Evolutionary conservation across 2,797 vertebrate genomes (phyloP), one percentile per base, ranked within the genome.

Genomic region (Pangasius djambal): DNA sequence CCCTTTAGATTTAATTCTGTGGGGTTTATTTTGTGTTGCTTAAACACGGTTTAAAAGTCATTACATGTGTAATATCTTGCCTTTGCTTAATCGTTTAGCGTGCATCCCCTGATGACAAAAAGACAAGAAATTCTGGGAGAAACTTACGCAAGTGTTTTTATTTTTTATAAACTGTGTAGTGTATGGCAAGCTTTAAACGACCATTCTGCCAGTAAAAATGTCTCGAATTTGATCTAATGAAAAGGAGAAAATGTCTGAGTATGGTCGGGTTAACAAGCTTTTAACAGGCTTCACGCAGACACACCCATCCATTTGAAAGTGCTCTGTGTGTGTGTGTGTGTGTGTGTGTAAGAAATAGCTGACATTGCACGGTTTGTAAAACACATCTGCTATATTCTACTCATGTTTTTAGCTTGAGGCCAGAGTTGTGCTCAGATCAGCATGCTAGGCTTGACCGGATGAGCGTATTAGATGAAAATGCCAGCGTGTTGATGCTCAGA

Each of bases 341-440:
- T 82, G 83, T 84, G 86, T 72, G 84, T 31, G 50, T 31, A 52
- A 72, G 65, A 65, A 84, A 85, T 63, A 34, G 83, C 82, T 84
- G 88, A 91, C 84, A 90, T 90, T 55, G 89, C 90, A 91, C 93
- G 92, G 91, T 40, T 82, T n/a, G 57, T 91, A 91, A 94, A 93
- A 93, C 90, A 82, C 79, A 82, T 59, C 79, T 82, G 79, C 79
- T 59, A 82, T 82, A 82, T 82, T 63, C 72, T 77, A 10, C 57
- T 77, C 69, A 44, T 85, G 83, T 57, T 85, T 70, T 70, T 69
- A 85, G 69, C 85, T 4, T 48, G 70, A 86, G 85, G 85, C 6
- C 78, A 81, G 75, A 78, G 44, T 50, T 75, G 74, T 50, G 44
- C 74, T 78, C 75, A 31, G n/a, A 57, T 81, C 31, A 81, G 18